These are phyloP conservation scores for Gymnodraco acuticeps DNA, from an alignment of 2,797 vertebrate species.

Conservation along the genomic window DNA sequence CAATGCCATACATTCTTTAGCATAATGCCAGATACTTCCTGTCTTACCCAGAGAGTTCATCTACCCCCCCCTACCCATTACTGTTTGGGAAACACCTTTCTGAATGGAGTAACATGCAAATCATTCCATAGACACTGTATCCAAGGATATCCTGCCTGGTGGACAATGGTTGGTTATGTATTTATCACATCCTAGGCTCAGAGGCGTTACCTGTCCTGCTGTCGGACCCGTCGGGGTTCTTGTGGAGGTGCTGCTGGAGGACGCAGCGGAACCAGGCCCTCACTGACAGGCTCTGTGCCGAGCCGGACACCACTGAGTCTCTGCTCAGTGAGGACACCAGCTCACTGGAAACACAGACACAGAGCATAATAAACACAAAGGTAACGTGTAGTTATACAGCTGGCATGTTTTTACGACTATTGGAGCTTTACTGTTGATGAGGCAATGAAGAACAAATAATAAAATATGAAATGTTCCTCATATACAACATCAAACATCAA, in stretches of 20 bases:
- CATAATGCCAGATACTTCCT: background rate
- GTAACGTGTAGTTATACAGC: no score
- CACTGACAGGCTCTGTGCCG: slow-evolving; percentile 89
- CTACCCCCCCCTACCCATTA: background rate
- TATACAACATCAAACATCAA: background rate
- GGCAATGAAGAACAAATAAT: background rate
- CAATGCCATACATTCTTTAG: background rate
- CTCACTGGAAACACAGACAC: slow-evolving; percentile 78
- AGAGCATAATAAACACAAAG: background rate
- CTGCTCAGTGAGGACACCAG: slow-evolving; percentile 85
- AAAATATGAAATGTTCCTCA: background rate
- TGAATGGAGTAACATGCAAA: background rate
- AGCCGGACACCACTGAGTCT: slow-evolving; percentile 69
- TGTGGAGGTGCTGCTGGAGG: slow-evolving; percentile 93
- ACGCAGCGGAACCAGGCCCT: slow-evolving; percentile 95
- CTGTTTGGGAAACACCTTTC: background rate
- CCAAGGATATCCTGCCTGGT: background rate
- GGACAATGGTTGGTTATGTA: background rate
- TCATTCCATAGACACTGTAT: background rate
- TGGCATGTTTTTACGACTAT: background rate
- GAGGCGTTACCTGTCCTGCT: slow-evolving; percentile 76
- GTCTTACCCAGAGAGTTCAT: background rate
- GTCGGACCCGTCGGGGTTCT: slow-evolving; percentile 81
- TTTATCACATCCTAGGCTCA: background rate
- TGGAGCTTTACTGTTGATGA: background rate